Evolutionary conservation across 2,797 vertebrate species (phyloP), one percentile per base, ranked within the genome.

Genomic region (Alauda arvensis): DNA sequence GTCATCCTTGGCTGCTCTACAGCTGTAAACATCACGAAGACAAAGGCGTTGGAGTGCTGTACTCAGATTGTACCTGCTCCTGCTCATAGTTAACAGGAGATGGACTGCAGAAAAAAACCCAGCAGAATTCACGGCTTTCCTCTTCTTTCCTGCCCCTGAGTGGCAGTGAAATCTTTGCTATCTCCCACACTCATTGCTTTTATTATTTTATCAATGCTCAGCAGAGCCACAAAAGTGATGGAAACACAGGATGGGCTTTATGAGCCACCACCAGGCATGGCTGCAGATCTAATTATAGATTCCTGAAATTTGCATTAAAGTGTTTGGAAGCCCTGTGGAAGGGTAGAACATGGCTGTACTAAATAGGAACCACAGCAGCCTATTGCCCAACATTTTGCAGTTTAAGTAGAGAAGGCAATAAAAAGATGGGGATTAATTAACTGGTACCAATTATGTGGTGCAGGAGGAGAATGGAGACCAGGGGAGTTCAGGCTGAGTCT

Each of bases 1-100:
- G 85, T 87, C 66, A 60, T 87, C 55, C 86, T 77, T 76, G 82
- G 66, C 78, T 92, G 66, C 15, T 69, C 86, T 87, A 85, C 79
- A 83, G 84, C 76, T 88, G 88, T 80, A 92, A 92, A 85, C 90
- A 87, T 33, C 60, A 69, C 20, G 20, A 51, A 65, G 62, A 88
- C 81, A 81, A 51, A 87, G 46, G 57, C 1, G 2, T 60, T 48
- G 49, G 25, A 61, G 48, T 39, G 24, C 51, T 37, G 69, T 49
- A 11, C 37, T 79, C 66, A 51, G 55, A 12, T 68, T 46, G 55
- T 77, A 66, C 62, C 61, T 82, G 59, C 68, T 86, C 18, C 3
- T 46, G 18, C 37, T 68, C 29, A n/a, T 24, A 75, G 65, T 68
- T 89, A 66, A 68, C 43, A 63, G 59, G 12, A 71, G 69, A 56